A percentile compares a stretch with the other conserved stretches of the same genome.
phyloP scores from a whole-genome alignment of 2,113 vertebrate species.

The Pelecanus crispus region DNA sequence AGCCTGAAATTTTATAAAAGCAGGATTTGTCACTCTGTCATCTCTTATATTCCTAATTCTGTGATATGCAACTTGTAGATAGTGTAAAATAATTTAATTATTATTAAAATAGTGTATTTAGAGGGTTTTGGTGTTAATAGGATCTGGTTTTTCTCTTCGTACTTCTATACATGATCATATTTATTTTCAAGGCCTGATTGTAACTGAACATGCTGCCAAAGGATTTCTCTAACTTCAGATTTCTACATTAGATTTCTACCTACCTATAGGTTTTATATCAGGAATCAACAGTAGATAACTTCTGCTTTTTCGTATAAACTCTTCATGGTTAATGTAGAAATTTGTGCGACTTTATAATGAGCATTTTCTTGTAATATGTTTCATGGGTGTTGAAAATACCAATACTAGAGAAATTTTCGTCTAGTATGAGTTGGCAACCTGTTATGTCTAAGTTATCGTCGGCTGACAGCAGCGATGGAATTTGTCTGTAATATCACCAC shows the following conservation, averaged over 20 bases:
- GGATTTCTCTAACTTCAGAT: constrained; percentile 62
- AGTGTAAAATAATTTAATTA: constrained; percentile 67
- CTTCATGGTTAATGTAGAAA: not conserved
- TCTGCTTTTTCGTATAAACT: constrained; percentile 54
- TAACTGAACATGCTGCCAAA: constrained; percentile 75
- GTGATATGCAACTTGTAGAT: constrained; percentile 64
- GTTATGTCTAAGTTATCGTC: not conserved
- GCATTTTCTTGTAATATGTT: not conserved
- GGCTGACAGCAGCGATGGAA: not conserved
- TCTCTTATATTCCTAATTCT: constrained; percentile 17
- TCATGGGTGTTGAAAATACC: not conserved
- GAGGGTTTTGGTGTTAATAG: constrained; percentile 51
- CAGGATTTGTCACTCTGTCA: constrained; percentile 18
- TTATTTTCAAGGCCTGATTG: constrained; percentile 75
- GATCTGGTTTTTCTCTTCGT: constrained; percentile 29
- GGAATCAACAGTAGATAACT: constrained; percentile 39
- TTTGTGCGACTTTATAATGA: constrained; percentile 10
- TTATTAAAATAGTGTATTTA: constrained; percentile 53
- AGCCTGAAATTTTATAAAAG: constrained; percentile 64
- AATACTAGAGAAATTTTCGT: not conserved
- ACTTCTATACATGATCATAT: constrained; percentile 62
- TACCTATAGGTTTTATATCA: constrained; percentile 57
- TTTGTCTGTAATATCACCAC: not conserved
- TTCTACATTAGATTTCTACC: constrained; percentile 63
- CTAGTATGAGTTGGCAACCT: not conserved